Conservation (phyloP, 2,113 vertebrate genomes). For the Epinephelus lanceolatus region DNA sequence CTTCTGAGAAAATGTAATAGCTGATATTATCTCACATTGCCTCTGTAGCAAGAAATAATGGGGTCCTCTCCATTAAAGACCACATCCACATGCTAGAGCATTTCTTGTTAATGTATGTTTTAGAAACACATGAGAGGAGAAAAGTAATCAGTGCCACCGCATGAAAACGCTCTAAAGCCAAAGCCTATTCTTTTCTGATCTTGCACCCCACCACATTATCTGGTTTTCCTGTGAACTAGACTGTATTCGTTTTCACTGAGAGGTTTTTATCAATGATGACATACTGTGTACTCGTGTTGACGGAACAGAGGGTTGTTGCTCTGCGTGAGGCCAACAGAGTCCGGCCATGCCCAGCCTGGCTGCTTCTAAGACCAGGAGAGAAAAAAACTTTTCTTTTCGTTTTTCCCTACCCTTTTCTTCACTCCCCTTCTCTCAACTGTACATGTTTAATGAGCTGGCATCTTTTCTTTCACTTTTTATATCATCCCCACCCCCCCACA, state of each 20-base stretch:
- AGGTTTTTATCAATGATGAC: constrained; percentile 69
- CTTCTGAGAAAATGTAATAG: constrained; percentile 75
- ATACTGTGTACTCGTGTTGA: constrained; percentile 63
- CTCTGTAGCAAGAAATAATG: constrained; percentile 66
- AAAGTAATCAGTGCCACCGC: constrained; percentile 66
- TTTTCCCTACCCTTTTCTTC: constrained; percentile 46
- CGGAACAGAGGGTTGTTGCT: constrained; percentile 58
- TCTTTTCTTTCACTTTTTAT: constrained; percentile 57
- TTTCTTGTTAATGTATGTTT: constrained; percentile 70
- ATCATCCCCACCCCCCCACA: neutral
- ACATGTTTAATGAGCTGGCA: constrained; percentile 75
- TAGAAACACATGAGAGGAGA: constrained; percentile 64
- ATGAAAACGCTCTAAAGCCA: constrained; percentile 50
- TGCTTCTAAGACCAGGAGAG: constrained; percentile 44
- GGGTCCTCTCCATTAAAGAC: constrained; percentile 73
- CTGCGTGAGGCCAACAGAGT: constrained; percentile 52
- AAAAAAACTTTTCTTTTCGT: constrained; percentile 33
- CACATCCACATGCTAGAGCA: constrained; percentile 49
- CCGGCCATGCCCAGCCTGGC: constrained; percentile 30
- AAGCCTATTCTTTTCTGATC: constrained; percentile 54
- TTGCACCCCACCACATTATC: constrained; percentile 62
- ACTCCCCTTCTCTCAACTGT: constrained; percentile 57
- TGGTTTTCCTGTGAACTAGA: constrained; percentile 52
- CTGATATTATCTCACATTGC: constrained; percentile 76
- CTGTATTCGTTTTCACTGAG: constrained; percentile 53